Percentiles rank a stretch among this genome's conserved stretches.
Evolutionary conservation across 64 coral and sea anemone species (phyloP).

Genomic region (Pocillopora verrucosa): DNA sequence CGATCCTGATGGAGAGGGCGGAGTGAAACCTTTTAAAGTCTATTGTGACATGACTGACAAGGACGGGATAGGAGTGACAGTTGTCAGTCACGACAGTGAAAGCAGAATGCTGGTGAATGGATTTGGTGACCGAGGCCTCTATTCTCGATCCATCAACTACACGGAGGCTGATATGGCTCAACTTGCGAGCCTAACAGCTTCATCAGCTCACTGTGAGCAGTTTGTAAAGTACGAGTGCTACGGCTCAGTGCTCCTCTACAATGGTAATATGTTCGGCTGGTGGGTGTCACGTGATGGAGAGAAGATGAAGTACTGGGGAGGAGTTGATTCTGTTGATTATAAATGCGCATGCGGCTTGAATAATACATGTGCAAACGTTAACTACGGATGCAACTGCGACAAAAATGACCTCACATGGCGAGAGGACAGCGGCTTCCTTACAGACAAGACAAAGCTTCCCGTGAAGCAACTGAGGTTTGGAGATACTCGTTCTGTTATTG

Average conservation of each 20-base stretch:
- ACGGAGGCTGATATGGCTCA: constrained; percentile 10
- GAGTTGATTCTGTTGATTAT: constrained; percentile 15
- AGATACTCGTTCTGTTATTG: neutral
- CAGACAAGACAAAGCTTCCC: neutral
- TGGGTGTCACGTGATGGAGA: constrained; percentile 19
- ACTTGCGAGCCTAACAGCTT: neutral
- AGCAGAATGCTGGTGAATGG: constrained; percentile 15
- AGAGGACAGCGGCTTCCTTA: constrained; percentile 16
- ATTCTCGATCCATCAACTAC: neutral
- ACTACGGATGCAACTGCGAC: constrained; percentile 25
- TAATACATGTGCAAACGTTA: neutral
- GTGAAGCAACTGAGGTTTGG: constrained; percentile 5
- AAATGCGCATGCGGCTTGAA: constrained; percentile 7
- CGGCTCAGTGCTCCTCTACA: neutral
- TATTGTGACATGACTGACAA: too few relatives aligned
- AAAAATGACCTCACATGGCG: neutral
- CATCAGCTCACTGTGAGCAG: constrained; percentile 44
- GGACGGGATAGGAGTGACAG: constrained; percentile 40
- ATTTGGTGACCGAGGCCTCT: neutral
- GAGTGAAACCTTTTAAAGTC: too few relatives aligned
- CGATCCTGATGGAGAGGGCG: too few relatives aligned
- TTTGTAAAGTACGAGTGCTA: constrained; percentile 47
- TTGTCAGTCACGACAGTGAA: constrained; percentile 53
- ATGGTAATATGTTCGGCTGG: neutral
- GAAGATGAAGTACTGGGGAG: constrained; percentile 17